Percentiles rank a stretch among this genome's conserved stretches.
Conservation (phyloP, 2,113 vertebrate species). For the Cochlearius cochlearius region DNA sequence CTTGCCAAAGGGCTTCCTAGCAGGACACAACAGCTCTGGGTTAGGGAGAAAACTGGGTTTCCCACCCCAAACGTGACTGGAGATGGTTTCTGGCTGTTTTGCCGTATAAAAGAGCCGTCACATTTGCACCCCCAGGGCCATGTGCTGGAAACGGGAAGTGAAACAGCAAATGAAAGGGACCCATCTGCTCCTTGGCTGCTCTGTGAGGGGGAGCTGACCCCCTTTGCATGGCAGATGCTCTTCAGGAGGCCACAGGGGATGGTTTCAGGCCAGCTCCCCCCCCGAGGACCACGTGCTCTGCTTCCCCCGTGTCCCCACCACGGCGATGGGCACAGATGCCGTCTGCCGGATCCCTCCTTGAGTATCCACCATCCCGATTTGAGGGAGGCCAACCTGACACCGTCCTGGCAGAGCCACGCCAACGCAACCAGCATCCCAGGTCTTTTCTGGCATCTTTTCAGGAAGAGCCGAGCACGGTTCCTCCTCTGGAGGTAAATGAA, state of each 20-base stretch:
- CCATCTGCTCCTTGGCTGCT: background rate
- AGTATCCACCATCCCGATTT: background rate
- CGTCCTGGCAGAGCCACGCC: background rate
- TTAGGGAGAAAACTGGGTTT: background rate
- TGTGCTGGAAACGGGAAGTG: background rate
- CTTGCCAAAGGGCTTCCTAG: background rate
- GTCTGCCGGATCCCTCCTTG: background rate
- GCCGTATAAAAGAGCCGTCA: background rate
- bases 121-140: fast-evolving
- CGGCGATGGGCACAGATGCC: background rate
- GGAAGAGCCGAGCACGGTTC: too few species aligned
- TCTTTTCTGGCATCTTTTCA: background rate
- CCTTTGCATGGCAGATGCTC: background rate
- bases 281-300: background rate
- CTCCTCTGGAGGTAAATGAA: too few species aligned
- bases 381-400: background rate
- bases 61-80: background rate
- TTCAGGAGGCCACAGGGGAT: background rate
- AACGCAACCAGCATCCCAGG: fast-evolving
- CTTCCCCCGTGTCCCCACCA: background rate
- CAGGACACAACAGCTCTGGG: background rate
- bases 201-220: background rate
- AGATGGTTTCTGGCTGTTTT: background rate
- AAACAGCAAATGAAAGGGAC: background rate
- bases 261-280: background rate